Evolutionary conservation across 2,113 vertebrate genomes (phyloP), one percentile per base, ranked within the genome.

Genomic region (Bufo gargarizans): DNA sequence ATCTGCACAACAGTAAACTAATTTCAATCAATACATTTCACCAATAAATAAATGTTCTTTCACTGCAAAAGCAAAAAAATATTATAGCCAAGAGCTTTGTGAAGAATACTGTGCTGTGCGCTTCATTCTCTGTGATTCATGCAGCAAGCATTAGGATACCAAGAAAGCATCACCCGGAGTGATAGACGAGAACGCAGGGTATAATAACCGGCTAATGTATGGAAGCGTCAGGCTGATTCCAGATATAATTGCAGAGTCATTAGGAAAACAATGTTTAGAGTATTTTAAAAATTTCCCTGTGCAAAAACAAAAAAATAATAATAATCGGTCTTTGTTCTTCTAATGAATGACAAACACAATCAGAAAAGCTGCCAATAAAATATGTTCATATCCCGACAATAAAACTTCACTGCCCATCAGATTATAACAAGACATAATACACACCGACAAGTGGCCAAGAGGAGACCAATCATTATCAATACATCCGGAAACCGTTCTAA

Each of bases 361-460:
- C 78, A 78, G 59, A 67, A 53, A 63, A 65, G 14, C 45, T 78
- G 85, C 74, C 72, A 86, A 61, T 53, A 78, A 61, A 63, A 76
- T 65, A 61, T 45, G 11, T 14, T 76, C 74, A 65, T 49, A 61
- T 13, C 22, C 47, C 20, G 13, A 86, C 53, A 65, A 65, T 78
- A 78, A 78, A 77, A 77, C 69, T 59, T 77, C 84, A 77, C 43
- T 61, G 56, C 20, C 11, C 12, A 33, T 86, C 74, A 86, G 20
- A 77, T 53, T 59, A 19, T 78, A 17, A 59, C n/a, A 65, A 53
- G 43, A 33, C 5, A 86, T 86, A n/a, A 86, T 50, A 53, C 22
- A n/a, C 59, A 49, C 56, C n/a, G 58, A 77, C 85, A 78, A 14
- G 19, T 9, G 45, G 56, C 43, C 22, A 4, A 19, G 19, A 76